Percentiles rank a stretch among this genome's conserved stretches.
phyloP scores from a whole-genome alignment of 1,140 invertebrate genomes.

The Cydia strobilella region DNA sequence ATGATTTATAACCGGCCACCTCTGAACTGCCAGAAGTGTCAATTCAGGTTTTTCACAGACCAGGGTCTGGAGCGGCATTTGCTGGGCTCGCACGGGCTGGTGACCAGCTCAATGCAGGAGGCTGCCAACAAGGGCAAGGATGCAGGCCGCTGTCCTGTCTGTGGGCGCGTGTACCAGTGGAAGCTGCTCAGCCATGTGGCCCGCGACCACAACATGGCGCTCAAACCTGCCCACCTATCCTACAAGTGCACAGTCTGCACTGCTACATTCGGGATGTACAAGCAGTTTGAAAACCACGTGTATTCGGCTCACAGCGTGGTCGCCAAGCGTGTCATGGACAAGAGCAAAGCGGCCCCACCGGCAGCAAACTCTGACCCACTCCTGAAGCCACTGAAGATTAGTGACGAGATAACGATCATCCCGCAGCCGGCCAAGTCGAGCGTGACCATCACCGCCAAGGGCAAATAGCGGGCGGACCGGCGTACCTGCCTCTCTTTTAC shows the following conservation, averaged over 20 bases:
- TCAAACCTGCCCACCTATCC: constrained; percentile 95
- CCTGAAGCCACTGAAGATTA: constrained; percentile 92
- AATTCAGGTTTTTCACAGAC: constrained; percentile 84
- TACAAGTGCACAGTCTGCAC: constrained; percentile 98
- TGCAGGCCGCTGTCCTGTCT: constrained; percentile 95
- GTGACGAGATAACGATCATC: constrained; percentile 96
- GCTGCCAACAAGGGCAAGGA: constrained; percentile 97
- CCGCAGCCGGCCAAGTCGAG: constrained; percentile 86
- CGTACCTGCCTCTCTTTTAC: constrained; percentile 12
- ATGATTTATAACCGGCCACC: constrained; percentile 97
- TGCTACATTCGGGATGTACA: constrained; percentile 97
- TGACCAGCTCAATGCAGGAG: constrained; percentile 97
- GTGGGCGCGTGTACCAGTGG: constrained; percentile 96
- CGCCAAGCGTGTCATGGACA: constrained; percentile 91
- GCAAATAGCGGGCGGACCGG: constrained; percentile 50
- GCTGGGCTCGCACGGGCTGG: constrained; percentile 95
- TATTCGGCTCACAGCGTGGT: constrained; percentile 96
- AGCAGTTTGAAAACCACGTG: constrained; percentile 97
- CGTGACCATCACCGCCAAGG: constrained; percentile 71
- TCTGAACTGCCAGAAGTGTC: constrained; percentile 94
- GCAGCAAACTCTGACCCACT: constrained; percentile 84
- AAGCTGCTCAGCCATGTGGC: constrained; percentile 95
- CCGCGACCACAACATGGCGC: constrained; percentile 94
- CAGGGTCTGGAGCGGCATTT: constrained; percentile 96
- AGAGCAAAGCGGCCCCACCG: constrained; percentile 82